A percentile compares a stretch with the other conserved stretches of the same genome.
phyloP scores from a whole-genome alignment of 2,888 invertebrate genomes.

The Thereva unica region DNA sequence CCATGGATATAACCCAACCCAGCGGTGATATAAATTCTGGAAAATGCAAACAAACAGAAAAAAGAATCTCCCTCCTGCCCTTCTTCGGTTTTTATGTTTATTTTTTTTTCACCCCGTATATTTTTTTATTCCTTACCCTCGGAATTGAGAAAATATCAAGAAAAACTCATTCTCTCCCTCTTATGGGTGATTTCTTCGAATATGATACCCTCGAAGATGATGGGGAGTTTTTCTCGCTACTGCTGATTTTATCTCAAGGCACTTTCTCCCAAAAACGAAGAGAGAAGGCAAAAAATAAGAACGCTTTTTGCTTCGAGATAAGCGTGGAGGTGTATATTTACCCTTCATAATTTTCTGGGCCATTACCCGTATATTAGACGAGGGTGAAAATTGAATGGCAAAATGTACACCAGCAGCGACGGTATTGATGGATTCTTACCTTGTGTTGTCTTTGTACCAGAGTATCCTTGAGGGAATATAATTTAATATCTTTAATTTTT shows the following conservation, averaged over 20 bases:
- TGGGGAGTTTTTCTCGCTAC: slow-evolving; percentile 24
- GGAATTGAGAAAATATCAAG: slow-evolving; percentile 21
- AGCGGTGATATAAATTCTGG: slow-evolving; percentile 26
- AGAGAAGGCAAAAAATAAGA: slow-evolving; percentile 2
- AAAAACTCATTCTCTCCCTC: slow-evolving; percentile 14
- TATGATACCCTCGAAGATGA: slow-evolving; percentile 30
- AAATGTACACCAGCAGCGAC: neutral
- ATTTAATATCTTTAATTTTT: too few species aligned
- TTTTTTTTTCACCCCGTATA: slow-evolving; percentile 6
- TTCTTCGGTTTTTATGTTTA: slow-evolving; percentile 24
- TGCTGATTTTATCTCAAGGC: slow-evolving; percentile 32
- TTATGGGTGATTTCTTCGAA: slow-evolving; percentile 25
- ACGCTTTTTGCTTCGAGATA: slow-evolving; percentile 14
- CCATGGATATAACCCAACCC: slow-evolving; percentile 28
- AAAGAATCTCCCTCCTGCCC: neutral
- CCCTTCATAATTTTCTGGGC: slow-evolving; percentile 35
- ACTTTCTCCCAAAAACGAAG: neutral
- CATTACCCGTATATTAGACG: slow-evolving; percentile 30
- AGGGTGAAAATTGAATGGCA: slow-evolving; percentile 34
- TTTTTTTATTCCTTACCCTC: neutral
- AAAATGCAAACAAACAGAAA: slow-evolving; percentile 30
- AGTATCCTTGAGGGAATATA: too few species aligned
- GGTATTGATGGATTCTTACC: slow-evolving; percentile 5
- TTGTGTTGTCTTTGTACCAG: neutral
- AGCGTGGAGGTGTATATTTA: slow-evolving; percentile 26